Evolutionary conservation across 2,888 invertebrate genomes (phyloP), one percentile per base, ranked within the genome.

Genomic region (Syrista parreyssii): DNA sequence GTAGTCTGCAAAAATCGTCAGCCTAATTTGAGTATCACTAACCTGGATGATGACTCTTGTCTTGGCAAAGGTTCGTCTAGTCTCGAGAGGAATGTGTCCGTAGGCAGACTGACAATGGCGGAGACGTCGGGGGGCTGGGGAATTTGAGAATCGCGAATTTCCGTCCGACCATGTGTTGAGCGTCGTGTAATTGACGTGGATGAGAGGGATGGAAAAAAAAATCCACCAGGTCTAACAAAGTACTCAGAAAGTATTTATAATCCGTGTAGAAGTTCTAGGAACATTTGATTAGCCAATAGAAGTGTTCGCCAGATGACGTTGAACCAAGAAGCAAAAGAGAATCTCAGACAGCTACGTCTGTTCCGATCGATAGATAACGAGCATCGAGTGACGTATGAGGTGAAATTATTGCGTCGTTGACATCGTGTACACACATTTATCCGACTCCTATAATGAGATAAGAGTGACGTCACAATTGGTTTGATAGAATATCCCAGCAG

Each of bases 1-100:
- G 77, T 78, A 80, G 76, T 79, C 74, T 75, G 74, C 77, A 73
- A 75, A 73, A 79, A 79, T 75, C 31, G 72, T 71, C 68, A 79
- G 80, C 79, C 75, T 78, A 78, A 81, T 79, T 80, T 79, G 79
- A 81, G 76, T 78, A 76, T 75, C 78, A 79, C 76, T 78, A 79
- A 78, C 78, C 79, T 76, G 77, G 78, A 79, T 78, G 82, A 80
- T 74, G 76, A 81, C 73, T 80, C 78, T 68, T 76, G 69, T 82
- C 81, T 82, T 82, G 81, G 82, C 82, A 82, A 78, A 79, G 81
- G 68, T 78, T 79, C 77, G 76, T 68, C 76, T 73, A 71, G 73
- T 75, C 76, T 36, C 76, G 69, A 77, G 76, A 79, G 75, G 76
- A 82, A 81, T 82, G 75, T 76, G 76, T 73, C 73, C 76, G 81